phyloP scores from a whole-genome alignment of 1,140 invertebrate species.

The Sitobion miscanthi region DNA sequence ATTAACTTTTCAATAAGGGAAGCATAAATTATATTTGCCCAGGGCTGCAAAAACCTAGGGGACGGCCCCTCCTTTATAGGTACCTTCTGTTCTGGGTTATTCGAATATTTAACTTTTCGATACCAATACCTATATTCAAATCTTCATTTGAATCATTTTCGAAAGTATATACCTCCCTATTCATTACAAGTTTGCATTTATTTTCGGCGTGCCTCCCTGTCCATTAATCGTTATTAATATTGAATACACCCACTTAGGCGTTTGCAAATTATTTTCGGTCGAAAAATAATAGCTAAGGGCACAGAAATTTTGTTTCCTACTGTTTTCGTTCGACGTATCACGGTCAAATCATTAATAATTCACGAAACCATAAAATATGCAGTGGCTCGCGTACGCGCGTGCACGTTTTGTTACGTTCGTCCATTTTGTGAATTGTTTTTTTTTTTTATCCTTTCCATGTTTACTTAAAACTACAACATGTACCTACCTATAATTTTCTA shows the following conservation, averaged over 20 bases:
- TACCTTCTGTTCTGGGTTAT: neutral
- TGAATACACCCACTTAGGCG: neutral
- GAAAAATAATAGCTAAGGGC: neutral
- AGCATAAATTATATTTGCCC: too few relatives aligned
- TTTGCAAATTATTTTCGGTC: neutral
- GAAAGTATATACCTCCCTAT: neutral
- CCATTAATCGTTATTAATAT: neutral
- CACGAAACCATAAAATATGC: neutral
- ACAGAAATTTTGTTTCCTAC: neutral
- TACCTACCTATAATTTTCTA: neutral
- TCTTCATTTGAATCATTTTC: neutral
- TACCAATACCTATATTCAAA: neutral
- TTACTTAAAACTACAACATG: neutral
- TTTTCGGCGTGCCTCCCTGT: neutral
- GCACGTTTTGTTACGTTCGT: neutral
- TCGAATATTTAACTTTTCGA: neutral
- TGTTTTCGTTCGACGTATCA: neutral
- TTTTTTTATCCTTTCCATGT: neutral
- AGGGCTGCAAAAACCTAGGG: too few relatives aligned
- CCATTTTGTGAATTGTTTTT: neutral
- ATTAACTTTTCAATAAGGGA: too few relatives aligned
- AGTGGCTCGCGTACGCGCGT: neutral
- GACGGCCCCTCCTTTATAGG: too few relatives aligned
- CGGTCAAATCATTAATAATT: neutral
- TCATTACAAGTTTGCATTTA: neutral